Evolutionary conservation across 2,797 vertebrate species (phyloP).

Genomic region (Hypotaenidia okinawae): DNA sequence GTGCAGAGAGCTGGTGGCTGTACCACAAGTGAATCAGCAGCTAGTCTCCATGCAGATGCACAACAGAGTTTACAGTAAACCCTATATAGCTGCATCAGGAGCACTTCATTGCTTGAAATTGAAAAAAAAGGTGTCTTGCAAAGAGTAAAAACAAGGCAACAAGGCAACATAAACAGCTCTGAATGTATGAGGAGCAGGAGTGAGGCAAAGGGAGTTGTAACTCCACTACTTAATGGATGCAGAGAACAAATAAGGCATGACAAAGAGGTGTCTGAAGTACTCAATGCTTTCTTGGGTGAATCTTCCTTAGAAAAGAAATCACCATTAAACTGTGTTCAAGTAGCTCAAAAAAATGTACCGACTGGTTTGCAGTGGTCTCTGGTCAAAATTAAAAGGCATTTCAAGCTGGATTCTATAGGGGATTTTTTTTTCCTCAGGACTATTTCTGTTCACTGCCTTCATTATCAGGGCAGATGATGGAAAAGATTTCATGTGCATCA

Average conservation of each 20-base stretch:
- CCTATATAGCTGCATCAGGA: not conserved
- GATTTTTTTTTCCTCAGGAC: conserved; percentile 33
- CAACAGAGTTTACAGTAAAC: not conserved
- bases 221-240: not conserved
- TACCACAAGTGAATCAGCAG: not conserved
- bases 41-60: not conserved
- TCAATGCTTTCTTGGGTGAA: not conserved
- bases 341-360: not conserved
- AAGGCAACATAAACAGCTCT: not conserved
- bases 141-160: not conserved
- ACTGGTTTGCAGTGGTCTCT: not conserved
- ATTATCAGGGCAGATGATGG: conserved; percentile 49
- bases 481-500: conserved; percentile 25
- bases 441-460: conserved; percentile 57
- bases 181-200: not conserved
- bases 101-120: not conserved
- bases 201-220: not conserved
- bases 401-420: not conserved
- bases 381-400: conserved; percentile 13
- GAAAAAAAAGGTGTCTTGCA: not conserved
- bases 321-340: not conserved
- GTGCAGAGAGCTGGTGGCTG: not conserved
- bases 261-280: not conserved
- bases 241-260: not conserved
- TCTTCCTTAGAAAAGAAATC: conserved; percentile 7